These are phyloP conservation scores for Poecilia wingei DNA, from an alignment of 2,797 vertebrate genomes.

Conservation along the genomic window DNA sequence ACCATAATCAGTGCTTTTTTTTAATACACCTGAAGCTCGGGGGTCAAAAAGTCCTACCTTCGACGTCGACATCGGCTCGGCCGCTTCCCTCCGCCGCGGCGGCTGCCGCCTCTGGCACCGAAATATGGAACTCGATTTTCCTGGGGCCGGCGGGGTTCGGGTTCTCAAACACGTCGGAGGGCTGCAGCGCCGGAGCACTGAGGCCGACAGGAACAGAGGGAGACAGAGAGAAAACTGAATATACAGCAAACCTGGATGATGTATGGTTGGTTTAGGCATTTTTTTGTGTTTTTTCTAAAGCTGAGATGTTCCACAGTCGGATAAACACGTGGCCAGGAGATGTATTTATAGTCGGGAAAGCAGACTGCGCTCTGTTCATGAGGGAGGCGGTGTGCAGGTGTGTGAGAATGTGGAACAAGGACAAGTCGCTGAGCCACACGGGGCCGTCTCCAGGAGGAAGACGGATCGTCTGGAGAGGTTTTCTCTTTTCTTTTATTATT, in stretches of 20 bases:
- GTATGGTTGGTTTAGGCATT: conserved; percentile 24
- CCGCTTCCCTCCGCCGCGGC: conserved; percentile 78
- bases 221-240: conserved; percentile 35
- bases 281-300: conserved; percentile 35
- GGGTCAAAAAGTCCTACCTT: conserved; percentile 71
- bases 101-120: conserved; percentile 79
- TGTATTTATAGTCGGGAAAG: conserved; percentile 58
- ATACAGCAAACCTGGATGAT: conserved; percentile 46
- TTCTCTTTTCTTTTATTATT: background rate
- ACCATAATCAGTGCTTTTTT: background rate
- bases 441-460: conserved; percentile 52
- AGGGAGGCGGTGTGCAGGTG: conserved; percentile 26
- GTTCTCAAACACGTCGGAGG: conserved; percentile 95
- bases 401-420: conserved; percentile 32
- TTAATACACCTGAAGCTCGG: background rate
- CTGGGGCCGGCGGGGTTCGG: conserved; percentile 83
- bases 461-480: conserved; percentile 41
- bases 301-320: conserved; percentile 52
- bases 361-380: conserved; percentile 52
- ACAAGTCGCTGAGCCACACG: conserved; percentile 31
- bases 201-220: conserved; percentile 26
- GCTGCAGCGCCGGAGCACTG: conserved; percentile 86
- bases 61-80: conserved; percentile 68
- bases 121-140: conserved; percentile 96
- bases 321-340: conserved; percentile 32